phyloP scores from a whole-genome alignment of 2,797 vertebrate genomes.

The Typhlichthys eigenmanni region DNA sequence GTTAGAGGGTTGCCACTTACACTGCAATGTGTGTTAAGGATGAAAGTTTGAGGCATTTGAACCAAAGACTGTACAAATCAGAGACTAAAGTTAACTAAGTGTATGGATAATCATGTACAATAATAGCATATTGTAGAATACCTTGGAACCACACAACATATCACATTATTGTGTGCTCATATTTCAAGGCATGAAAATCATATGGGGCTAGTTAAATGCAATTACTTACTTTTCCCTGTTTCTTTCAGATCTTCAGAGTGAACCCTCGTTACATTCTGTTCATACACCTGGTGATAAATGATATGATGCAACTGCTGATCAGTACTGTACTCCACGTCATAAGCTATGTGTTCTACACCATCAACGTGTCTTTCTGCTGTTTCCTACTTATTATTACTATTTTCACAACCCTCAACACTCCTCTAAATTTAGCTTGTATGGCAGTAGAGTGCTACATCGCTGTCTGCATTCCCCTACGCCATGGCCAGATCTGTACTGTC shows the following conservation, averaged over 20 bases:
- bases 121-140: no score
- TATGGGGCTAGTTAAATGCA: constrained; percentile 38
- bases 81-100: no score
- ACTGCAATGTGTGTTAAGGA: neutral
- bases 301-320: constrained; percentile 68
- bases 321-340: constrained; percentile 49
- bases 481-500: constrained; percentile 63
- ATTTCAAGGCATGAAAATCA: constrained; percentile 29
- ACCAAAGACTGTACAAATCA: no score
- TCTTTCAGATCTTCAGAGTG: constrained; percentile 43
- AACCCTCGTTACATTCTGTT: constrained; percentile 74
- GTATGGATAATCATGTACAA: no score
- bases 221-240: constrained; percentile 63
- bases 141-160: no score
- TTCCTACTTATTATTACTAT: constrained; percentile 35
- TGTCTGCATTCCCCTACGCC: constrained; percentile 65
- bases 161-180: neutral
- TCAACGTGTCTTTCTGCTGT: constrained; percentile 59
- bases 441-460: constrained; percentile 67
- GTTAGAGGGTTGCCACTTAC: neutral
- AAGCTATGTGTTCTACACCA: constrained; percentile 39
- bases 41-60: neutral
- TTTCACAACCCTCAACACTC: constrained; percentile 58
- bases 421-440: constrained; percentile 70
- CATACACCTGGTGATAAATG: constrained; percentile 73